Percentiles rank a stretch among this genome's conserved stretches.
These are phyloP conservation scores for Forbesichthys papilliferus DNA, from an alignment of 2,113 vertebrate genomes.

Conservation along the genomic window DNA sequence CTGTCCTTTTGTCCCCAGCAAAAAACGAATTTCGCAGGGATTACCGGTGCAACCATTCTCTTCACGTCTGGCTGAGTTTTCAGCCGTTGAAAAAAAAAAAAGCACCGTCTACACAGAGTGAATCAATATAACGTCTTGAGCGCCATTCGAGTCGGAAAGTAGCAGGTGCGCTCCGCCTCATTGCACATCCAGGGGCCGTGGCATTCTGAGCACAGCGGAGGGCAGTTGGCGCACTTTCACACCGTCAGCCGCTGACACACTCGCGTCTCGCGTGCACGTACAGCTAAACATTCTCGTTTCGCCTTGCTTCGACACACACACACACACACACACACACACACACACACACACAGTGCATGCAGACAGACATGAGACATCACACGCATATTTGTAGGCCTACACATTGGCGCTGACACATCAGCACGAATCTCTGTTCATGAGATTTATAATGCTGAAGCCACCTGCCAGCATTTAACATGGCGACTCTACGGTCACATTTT, in stretches of 20 bases:
- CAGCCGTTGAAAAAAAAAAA: conserved; percentile 38
- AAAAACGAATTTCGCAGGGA: conserved; percentile 43
- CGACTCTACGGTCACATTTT: conserved; percentile 27
- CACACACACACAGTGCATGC: not conserved
- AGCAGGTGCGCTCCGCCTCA: conserved; percentile 68
- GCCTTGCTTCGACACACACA: not conserved
- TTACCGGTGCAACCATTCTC: conserved; percentile 52
- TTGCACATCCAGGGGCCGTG: conserved; percentile 65
- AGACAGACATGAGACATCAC: not conserved
- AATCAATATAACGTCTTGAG: conserved; percentile 67
- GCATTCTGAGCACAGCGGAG: conserved; percentile 57
- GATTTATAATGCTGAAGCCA: conserved; percentile 28
- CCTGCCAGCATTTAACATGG: conserved; percentile 43
- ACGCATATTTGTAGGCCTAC: not conserved
- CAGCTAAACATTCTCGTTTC: not conserved
- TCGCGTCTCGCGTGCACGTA: not conserved
- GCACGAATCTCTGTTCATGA: conserved; percentile 31
- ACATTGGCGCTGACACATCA: conserved; percentile 8
- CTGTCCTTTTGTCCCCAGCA: conserved; percentile 59
- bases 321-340: conserved; percentile 3
- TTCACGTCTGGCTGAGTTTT: conserved; percentile 66
- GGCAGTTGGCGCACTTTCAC: conserved; percentile 44
- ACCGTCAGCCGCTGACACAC: conserved; percentile 9
- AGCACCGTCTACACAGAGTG: conserved; percentile 45
- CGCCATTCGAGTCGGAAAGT: conserved; percentile 61